Conservation (phyloP, 2,888 invertebrate species). For the Dioctria linearis region DNA sequence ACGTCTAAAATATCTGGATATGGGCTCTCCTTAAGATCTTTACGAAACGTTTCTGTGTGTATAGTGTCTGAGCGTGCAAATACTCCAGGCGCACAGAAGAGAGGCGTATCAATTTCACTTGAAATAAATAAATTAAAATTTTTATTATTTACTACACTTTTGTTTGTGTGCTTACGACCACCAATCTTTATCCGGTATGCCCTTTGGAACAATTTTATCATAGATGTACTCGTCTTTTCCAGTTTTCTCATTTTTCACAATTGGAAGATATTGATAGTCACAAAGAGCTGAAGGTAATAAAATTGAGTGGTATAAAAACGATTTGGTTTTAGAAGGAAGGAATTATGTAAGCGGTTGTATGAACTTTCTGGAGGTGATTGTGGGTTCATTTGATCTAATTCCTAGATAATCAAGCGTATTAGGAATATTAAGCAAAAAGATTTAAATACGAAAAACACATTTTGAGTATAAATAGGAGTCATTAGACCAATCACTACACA, state of each 20-base stretch:
- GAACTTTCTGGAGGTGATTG: no score
- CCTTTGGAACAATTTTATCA: conserved; percentile 76
- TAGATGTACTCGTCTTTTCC: conserved; percentile 75
- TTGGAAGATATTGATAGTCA: conserved; percentile 94
- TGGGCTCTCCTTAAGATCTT: conserved; percentile 69
- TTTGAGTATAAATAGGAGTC: no score
- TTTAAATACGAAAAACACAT: no score
- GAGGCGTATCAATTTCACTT: conserved; percentile 70
- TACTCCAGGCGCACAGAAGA: conserved; percentile 82
- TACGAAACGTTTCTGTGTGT: conserved; percentile 68
- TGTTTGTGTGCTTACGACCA: conserved; percentile 70
- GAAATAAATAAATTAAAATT: conserved; percentile 29
- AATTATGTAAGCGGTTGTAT: no score
- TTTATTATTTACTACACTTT: conserved; percentile 16
- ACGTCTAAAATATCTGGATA: conserved; percentile 72
- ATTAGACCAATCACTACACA: no score
- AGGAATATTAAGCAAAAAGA: no score
- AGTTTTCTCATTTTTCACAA: conserved; percentile 71
- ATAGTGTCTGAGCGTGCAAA: conserved; percentile 84
- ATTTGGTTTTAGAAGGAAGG: no score
- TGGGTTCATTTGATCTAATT: no score
- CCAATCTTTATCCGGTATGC: conserved; percentile 74
- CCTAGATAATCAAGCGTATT: no score
- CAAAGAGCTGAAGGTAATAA: conserved; percentile 78
- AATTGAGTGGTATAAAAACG: no score